Conservation (phyloP, 2,113 vertebrate species). For the Oncorhynchus kisutch region DNA sequence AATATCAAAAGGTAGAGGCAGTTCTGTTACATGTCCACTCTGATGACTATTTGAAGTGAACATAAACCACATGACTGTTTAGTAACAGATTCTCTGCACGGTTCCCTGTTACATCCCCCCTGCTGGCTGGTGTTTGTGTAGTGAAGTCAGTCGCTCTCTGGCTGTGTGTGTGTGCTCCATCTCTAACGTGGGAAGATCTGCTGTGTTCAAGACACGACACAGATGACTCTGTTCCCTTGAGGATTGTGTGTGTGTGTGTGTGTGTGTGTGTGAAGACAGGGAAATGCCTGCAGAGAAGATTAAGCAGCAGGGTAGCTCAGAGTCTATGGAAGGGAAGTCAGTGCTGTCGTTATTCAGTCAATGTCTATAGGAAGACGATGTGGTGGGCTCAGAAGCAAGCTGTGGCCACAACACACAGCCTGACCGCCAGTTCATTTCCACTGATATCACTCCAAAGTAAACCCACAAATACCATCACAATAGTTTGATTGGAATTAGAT, state of each 20-base stretch:
- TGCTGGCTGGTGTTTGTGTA: too few relatives aligned
- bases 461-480: slow-evolving; percentile 52
- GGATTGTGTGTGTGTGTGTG: neutral
- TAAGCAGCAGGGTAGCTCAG: slow-evolving; percentile 13
- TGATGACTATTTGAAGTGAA: too few relatives aligned
- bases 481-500: slow-evolving; percentile 9
- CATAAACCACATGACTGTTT: too few relatives aligned
- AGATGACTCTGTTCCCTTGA: slow-evolving; percentile 25
- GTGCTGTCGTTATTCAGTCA: neutral
- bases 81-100: too few relatives aligned
- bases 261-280: neutral
- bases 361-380: slow-evolving; percentile 20
- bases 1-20: too few relatives aligned
- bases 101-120: too few relatives aligned
- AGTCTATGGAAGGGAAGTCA: slow-evolving; percentile 32
- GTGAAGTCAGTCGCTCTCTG: too few relatives aligned
- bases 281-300: neutral
- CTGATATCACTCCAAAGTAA: slow-evolving; percentile 35
- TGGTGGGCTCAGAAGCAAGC: slow-evolving; percentile 37
- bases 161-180: neutral
- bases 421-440: slow-evolving; percentile 15
- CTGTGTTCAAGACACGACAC: slow-evolving; percentile 18
- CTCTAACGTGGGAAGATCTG: slow-evolving; percentile 36
- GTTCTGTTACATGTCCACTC: too few relatives aligned
- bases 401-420: slow-evolving; percentile 28